phyloP scores from a whole-genome alignment of 2,113 vertebrate genomes.

The Terrapene triunguis region DNA sequence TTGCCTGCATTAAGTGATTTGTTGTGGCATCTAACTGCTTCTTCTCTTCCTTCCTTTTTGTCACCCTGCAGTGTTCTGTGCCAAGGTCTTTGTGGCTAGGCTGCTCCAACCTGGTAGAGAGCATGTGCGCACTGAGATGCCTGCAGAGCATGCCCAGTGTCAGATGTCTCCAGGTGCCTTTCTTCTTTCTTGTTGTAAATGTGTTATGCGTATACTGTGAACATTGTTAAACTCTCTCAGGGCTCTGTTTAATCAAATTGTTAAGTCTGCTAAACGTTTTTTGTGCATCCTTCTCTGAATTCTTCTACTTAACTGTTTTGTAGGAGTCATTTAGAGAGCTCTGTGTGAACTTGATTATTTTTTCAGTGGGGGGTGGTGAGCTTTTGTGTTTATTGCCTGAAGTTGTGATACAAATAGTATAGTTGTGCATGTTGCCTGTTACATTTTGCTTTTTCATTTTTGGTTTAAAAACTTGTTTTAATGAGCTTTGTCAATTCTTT shows the following conservation, averaged over 20 bases:
- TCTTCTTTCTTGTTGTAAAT: constrained; percentile 93
- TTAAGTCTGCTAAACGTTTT: constrained; percentile 87
- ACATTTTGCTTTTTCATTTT: constrained; percentile 76
- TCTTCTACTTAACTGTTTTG: constrained; percentile 64
- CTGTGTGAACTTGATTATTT: constrained; percentile 47
- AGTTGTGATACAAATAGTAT: constrained; percentile 74
- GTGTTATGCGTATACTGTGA: constrained; percentile 87
- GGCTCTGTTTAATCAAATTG: constrained; percentile 84
- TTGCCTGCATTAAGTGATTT: constrained; percentile 86
- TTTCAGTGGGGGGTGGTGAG: constrained; percentile 38
- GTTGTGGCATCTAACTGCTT: constrained; percentile 91
- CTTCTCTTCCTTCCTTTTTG: constrained; percentile 94
- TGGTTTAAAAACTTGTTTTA: constrained; percentile 5
- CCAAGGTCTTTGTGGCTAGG: constrained; percentile 99
- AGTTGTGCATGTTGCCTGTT: constrained; percentile 79
- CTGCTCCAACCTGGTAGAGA: constrained; percentile 99
- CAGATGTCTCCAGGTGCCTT: constrained; percentile 99
- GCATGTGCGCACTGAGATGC: constrained; percentile 99
- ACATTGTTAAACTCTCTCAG: constrained; percentile 85
- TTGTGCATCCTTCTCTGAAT: constrained; percentile 83
- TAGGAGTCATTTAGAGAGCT: constrained; percentile 67
- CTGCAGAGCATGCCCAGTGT: constrained; percentile 99
- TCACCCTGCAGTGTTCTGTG: constrained; percentile 99
- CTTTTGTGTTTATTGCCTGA: constrained; percentile 69
- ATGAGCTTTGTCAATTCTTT: constrained; percentile 52